These are phyloP conservation scores for Phalacrocorax carbo DNA, from an alignment of 2,113 vertebrate species.

Conservation along the genomic window DNA sequence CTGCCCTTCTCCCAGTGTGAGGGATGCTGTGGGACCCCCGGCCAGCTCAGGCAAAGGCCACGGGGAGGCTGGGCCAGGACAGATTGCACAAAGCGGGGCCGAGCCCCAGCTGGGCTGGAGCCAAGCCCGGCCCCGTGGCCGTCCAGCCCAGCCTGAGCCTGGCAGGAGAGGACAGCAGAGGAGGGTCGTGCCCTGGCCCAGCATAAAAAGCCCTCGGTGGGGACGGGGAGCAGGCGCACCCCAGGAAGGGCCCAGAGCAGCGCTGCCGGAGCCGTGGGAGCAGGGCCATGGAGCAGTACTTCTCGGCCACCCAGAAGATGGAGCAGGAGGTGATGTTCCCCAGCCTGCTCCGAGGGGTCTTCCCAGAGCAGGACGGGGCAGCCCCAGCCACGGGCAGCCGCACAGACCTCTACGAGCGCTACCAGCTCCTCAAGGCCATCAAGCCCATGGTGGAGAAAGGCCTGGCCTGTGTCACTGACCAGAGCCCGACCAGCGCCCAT, in stretches of 20 bases:
- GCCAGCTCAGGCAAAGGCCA: too few species aligned
- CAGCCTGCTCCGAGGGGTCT: slow-evolving; percentile 84
- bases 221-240: background rate
- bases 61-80: rapidly evolving
- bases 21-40: too few species aligned
- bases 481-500: slow-evolving; percentile 16
- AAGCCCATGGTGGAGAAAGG: slow-evolving; percentile 79
- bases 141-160: background rate
- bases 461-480: slow-evolving; percentile 24
- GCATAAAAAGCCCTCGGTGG: background rate
- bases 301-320: slow-evolving; percentile 79
- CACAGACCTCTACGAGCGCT: slow-evolving; percentile 78
- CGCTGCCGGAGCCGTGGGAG: slow-evolving; percentile 55
- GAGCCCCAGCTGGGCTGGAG: background rate
- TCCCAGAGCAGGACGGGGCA: slow-evolving; percentile 7
- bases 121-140: rapidly evolving
- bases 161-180: background rate
- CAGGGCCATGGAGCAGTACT: slow-evolving; percentile 78
- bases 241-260: slow-evolving; percentile 22
- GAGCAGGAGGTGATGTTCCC: slow-evolving; percentile 90
- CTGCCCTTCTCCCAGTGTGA: too few species aligned
- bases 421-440: slow-evolving; percentile 83
- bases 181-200: background rate
- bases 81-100: rapidly evolving
- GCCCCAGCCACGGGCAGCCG: rapidly evolving